These are phyloP conservation scores for Drosophila melanogaster DNA, from an alignment of 1,140 invertebrate genomes.

Conservation along the genomic window DNA sequence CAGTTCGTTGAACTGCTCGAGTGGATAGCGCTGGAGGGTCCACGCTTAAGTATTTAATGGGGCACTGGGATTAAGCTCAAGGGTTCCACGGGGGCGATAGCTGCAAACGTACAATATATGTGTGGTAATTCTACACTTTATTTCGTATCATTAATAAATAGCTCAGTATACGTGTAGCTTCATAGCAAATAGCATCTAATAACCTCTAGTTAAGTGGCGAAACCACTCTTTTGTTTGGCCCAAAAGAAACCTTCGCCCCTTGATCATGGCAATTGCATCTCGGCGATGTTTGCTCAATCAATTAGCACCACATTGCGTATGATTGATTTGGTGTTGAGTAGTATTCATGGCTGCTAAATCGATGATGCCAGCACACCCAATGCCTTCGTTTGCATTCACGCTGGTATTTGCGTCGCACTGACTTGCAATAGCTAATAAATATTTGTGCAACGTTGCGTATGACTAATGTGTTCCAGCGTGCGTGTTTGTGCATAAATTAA, in stretches of 20 bases:
- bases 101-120: conserved; percentile 4
- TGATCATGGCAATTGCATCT: conserved; percentile 6
- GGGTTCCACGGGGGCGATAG: conserved; percentile 1
- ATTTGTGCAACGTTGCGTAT: conserved; percentile 74
- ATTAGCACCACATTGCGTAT: conserved; percentile 70
- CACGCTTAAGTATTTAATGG: conserved; percentile 41
- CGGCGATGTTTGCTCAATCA: conserved; percentile 40
- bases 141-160: too few species aligned
- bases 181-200: background rate
- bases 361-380: conserved; percentile 14
- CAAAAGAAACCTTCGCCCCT: conserved; percentile 7
- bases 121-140: too few species aligned
- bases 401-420: conserved; percentile 12
- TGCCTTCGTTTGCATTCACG: conserved; percentile 19
- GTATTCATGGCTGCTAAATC: conserved; percentile 54
- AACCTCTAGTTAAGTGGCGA: background rate
- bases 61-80: conserved; percentile 43
- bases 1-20: conserved; percentile 48
- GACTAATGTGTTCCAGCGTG: conserved; percentile 38
- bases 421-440: conserved; percentile 68
- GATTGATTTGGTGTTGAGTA: conserved; percentile 61
- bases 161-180: too few species aligned
- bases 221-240: conserved; percentile 7
- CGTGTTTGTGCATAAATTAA: conserved; percentile 69
- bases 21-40: conserved; percentile 24